phyloP scores from a whole-genome alignment of 2,888 invertebrate species.

The Dolichopus griseipennis region DNA sequence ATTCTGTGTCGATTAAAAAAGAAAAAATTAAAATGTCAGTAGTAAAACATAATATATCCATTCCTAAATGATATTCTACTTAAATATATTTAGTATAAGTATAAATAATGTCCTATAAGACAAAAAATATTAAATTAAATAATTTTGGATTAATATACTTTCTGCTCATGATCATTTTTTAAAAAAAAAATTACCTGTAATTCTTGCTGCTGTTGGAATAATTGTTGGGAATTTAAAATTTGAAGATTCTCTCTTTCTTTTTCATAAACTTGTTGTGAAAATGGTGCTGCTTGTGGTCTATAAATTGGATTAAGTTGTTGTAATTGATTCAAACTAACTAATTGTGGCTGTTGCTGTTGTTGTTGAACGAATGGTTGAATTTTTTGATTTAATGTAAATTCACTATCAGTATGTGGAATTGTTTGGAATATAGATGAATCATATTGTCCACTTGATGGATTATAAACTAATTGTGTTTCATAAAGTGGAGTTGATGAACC shows the following conservation, averaged over 20 bases:
- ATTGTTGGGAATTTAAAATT: conserved; percentile 55
- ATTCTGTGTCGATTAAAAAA: conserved; percentile 35
- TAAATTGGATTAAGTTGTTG: conserved; percentile 41
- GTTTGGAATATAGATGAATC: conserved; percentile 69
- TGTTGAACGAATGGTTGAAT: conserved; percentile 62
- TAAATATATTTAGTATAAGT: too few species aligned
- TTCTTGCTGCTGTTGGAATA: conserved; percentile 59
- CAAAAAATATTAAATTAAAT: too few species aligned
- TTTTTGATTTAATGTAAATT: conserved; percentile 62
- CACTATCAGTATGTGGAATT: conserved; percentile 62
- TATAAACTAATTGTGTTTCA: conserved; percentile 67
- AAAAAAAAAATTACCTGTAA: conserved; percentile 42
- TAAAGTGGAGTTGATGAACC: conserved; percentile 56
- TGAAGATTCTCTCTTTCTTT: conserved; percentile 54
- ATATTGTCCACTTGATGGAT: conserved; percentile 68
- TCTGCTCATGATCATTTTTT: too few species aligned
- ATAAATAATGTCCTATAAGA: too few species aligned
- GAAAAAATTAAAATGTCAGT: too few species aligned
- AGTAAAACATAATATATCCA: too few species aligned
- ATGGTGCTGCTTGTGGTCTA: conserved; percentile 29
- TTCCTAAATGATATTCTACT: too few species aligned
- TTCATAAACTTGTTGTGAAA: conserved; percentile 42
- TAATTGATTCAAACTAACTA: conserved; percentile 52
- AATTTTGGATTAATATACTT: too few species aligned
- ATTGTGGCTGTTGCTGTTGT: conserved; percentile 44